Evolutionary conservation across 2,113 vertebrate genomes (phyloP).

Genomic region (Sinocyclocheilus rhinocerous): DNA sequence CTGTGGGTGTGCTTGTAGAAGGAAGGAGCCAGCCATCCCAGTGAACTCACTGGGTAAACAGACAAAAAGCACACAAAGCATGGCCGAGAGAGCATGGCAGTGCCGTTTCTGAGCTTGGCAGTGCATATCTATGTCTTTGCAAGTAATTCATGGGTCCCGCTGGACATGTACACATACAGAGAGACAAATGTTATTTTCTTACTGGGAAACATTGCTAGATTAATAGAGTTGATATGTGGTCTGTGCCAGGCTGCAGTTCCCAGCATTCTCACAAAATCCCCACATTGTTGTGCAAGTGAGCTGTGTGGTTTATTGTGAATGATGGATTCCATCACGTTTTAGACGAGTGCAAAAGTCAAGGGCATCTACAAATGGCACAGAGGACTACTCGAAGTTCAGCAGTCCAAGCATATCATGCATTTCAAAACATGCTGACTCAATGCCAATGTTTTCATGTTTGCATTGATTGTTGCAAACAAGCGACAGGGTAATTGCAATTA

Average conservation of each 20-base stretch:
- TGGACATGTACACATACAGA: slow-evolving; percentile 46
- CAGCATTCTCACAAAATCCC: slow-evolving; percentile 32
- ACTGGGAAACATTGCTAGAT: slow-evolving; percentile 50
- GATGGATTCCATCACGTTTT: slow-evolving; percentile 27
- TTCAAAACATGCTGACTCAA: slow-evolving; percentile 27
- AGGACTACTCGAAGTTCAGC: background rate
- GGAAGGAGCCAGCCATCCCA: slow-evolving; percentile 24
- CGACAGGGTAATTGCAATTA: slow-evolving; percentile 69
- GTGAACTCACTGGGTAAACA: slow-evolving; percentile 54
- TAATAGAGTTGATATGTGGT: slow-evolving; percentile 44
- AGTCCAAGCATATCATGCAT: background rate
- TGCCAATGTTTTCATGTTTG: slow-evolving; percentile 59
- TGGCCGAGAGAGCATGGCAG: slow-evolving; percentile 50
- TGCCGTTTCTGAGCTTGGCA: slow-evolving; percentile 40
- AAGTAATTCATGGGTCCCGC: slow-evolving; percentile 55
- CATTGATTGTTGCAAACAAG: slow-evolving; percentile 58
- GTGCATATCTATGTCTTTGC: slow-evolving; percentile 51
- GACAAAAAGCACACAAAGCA: slow-evolving; percentile 44
- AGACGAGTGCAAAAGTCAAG: background rate
- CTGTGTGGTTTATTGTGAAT: slow-evolving; percentile 29
- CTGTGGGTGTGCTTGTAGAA: slow-evolving; percentile 44
- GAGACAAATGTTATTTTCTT: slow-evolving; percentile 51
- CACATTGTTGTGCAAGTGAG: slow-evolving; percentile 31
- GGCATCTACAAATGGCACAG: background rate
- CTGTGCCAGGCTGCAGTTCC: slow-evolving; percentile 17